Conservation (phyloP, 2,888 invertebrate genomes). For the Morpho achilles region DNA sequence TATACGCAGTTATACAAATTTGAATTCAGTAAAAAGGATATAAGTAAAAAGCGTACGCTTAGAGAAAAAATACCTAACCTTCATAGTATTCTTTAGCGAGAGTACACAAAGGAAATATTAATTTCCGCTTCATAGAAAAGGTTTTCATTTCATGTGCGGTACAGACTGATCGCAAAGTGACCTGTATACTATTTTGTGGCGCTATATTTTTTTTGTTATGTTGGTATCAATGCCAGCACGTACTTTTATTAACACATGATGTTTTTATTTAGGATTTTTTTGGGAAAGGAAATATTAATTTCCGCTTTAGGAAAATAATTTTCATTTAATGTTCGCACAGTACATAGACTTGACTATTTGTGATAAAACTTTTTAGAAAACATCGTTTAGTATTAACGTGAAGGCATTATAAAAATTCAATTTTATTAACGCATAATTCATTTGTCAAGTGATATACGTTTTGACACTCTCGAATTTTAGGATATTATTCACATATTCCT, state of each 20-base stretch:
- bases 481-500: too few species aligned
- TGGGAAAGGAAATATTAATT: conserved; percentile 7
- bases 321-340: neutral
- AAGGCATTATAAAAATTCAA: too few species aligned
- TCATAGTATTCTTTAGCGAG: conserved; percentile 33
- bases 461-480: too few species aligned
- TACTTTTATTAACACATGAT: conserved; percentile 7
- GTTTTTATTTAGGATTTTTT: neutral
- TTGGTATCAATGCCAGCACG: conserved; percentile 1
- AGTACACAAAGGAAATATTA: conserved; percentile 47
- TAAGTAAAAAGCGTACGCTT: conserved; percentile 7
- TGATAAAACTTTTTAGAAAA: too few species aligned
- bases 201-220: neutral
- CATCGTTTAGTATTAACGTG: too few species aligned
- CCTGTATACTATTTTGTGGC: conserved; percentile 1
- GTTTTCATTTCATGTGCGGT: conserved; percentile 29
- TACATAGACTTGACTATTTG: too few species aligned
- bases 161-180: conserved; percentile 14
- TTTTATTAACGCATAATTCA: too few species aligned
- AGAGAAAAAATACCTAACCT: conserved; percentile 31
- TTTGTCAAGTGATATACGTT: too few species aligned
- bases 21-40: neutral
- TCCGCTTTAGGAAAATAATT: conserved; percentile 2
- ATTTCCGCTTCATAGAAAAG: conserved; percentile 43
- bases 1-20: neutral